A percentile compares a stretch with the other conserved stretches of the same genome.
phyloP scores from a whole-genome alignment of 2,113 vertebrate species.

The Anarhynchus alexandrinus region DNA sequence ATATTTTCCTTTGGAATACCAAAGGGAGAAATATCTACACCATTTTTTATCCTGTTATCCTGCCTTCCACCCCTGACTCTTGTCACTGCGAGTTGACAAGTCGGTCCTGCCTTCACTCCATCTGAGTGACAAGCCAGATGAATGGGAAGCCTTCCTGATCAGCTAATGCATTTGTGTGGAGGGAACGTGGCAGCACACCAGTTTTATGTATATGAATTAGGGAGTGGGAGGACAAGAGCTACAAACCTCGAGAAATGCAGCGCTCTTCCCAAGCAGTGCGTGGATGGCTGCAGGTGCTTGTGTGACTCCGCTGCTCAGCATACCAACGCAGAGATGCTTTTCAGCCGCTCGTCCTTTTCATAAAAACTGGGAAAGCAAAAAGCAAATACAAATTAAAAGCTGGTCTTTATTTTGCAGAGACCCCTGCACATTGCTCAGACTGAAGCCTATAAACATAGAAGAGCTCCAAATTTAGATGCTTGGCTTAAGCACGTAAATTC shows the following conservation, averaged over 20 bases:
- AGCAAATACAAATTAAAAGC: slow-evolving; percentile 19
- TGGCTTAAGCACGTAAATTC: not conserved
- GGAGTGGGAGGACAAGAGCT: slow-evolving; percentile 55
- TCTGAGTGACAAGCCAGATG: slow-evolving; percentile 50
- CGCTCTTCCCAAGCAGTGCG: slow-evolving; percentile 2
- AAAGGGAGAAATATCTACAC: not conserved
- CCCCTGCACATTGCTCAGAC: not conserved
- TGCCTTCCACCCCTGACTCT: slow-evolving; percentile 33
- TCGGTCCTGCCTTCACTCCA: slow-evolving; percentile 27
- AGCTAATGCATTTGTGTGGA: slow-evolving; percentile 45
- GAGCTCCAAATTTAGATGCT: not conserved
- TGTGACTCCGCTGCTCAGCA: not conserved
- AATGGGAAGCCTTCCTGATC: slow-evolving; percentile 57
- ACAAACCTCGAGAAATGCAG: slow-evolving; percentile 55
- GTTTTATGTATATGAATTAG: slow-evolving; percentile 54
- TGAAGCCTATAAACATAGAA: not conserved
- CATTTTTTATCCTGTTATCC: not conserved
- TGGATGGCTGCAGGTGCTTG: slow-evolving; percentile 50
- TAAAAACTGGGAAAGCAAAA: not conserved
- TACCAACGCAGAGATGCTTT: slow-evolving; percentile 14
- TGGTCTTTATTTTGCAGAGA: not conserved
- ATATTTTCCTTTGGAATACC: not conserved
- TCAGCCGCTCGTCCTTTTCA: not conserved
- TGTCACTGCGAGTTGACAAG: not conserved
- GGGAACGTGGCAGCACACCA: slow-evolving; percentile 48